phyloP scores from a whole-genome alignment of 2,797 vertebrate genomes.

The Eremophila alpestris region DNA sequence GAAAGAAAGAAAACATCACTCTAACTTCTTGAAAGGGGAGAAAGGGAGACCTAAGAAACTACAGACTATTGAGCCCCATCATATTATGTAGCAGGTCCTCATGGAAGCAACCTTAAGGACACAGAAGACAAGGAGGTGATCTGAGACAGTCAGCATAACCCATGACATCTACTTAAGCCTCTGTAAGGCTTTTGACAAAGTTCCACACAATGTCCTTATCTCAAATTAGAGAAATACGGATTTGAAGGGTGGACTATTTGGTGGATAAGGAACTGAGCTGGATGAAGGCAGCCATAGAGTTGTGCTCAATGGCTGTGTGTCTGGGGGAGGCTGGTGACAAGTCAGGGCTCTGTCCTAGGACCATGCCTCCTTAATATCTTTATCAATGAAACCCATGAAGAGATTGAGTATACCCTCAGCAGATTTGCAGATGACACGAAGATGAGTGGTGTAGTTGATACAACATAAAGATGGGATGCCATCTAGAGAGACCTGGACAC shows the following conservation, averaged over 20 bases:
- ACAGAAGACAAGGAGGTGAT: neutral
- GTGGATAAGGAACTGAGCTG: neutral
- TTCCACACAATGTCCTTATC: neutral
- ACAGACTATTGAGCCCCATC: neutral
- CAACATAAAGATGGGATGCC: neutral
- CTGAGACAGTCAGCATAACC: neutral
- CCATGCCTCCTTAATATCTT: neutral
- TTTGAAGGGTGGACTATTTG: neutral
- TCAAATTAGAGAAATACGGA: neutral
- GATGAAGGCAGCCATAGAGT: neutral
- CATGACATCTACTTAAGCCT: no score
- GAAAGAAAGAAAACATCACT: neutral
- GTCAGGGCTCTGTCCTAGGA: neutral
- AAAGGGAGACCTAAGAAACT: neutral
- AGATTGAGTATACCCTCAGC: fast-evolving
- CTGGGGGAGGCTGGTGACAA: neutral
- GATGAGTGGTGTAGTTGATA: neutral
- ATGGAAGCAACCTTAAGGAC: neutral
- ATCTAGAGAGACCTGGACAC: neutral
- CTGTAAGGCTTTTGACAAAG: neutral
- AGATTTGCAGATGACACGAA: neutral
- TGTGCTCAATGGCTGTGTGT: neutral
- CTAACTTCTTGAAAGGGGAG: neutral
- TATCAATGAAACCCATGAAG: neutral
- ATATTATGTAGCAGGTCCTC: neutral